A percentile compares a stretch with the other conserved stretches of the same genome.
Conservation (phyloP, 2,113 vertebrate species). For the Eleginops maclovinus region DNA sequence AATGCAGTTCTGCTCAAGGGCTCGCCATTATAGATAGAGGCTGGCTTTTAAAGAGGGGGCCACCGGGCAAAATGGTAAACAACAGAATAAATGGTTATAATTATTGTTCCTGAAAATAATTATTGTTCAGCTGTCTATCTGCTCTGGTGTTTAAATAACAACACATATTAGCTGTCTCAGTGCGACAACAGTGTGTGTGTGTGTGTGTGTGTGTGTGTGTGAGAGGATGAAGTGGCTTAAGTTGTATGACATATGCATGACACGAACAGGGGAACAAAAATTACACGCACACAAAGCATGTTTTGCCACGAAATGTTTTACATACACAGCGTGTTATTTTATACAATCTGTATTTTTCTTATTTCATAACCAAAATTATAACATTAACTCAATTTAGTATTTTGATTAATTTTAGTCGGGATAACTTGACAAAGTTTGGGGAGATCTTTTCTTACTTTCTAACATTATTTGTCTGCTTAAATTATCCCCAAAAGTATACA, state of each 20-base stretch:
- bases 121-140: slow-evolving; percentile 79
- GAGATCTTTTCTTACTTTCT: neutral
- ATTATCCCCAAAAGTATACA: neutral
- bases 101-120: slow-evolving; percentile 83
- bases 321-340: neutral
- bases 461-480: neutral
- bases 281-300: slow-evolving; percentile 12
- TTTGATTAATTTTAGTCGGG: neutral
- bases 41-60: slow-evolving; percentile 71
- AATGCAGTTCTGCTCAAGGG: slow-evolving; percentile 74
- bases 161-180: slow-evolving; percentile 58
- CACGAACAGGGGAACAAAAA: slow-evolving; percentile 13
- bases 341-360: neutral
- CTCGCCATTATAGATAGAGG: slow-evolving; percentile 71
- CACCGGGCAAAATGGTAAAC: slow-evolving; percentile 77
- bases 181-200: slow-evolving; percentile 13
- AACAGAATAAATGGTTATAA: slow-evolving; percentile 81
- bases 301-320: slow-evolving; percentile 30
- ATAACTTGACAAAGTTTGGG: neutral
- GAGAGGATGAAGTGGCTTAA: slow-evolving; percentile 33
- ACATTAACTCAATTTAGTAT: neutral
- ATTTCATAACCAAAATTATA: neutral
- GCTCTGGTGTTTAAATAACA: slow-evolving; percentile 77
- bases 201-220: slow-evolving; percentile 21
- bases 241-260: slow-evolving; percentile 50